phyloP scores from a whole-genome alignment of 2,113 vertebrate genomes.

The Centropus unirufus region DNA sequence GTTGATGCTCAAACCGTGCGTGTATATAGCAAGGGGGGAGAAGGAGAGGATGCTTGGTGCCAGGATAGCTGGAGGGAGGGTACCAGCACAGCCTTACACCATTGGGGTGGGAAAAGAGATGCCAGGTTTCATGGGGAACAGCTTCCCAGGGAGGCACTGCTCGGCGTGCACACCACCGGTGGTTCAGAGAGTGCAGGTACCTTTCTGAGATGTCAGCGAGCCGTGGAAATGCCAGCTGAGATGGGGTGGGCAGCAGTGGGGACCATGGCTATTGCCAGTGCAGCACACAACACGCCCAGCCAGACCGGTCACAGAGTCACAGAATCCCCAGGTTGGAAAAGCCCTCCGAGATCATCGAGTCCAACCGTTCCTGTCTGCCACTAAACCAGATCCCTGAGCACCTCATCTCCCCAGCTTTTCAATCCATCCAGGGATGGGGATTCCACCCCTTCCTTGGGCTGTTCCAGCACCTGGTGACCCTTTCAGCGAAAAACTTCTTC shows the following conservation, averaged over 20 bases:
- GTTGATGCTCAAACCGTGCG: conserved; percentile 18
- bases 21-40: not conserved
- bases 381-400: too few species aligned
- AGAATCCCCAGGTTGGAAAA: too few species aligned
- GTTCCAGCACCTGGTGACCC: too few species aligned
- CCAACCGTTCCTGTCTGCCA: too few species aligned
- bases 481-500: too few species aligned
- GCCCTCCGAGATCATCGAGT: too few species aligned
- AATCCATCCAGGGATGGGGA: too few species aligned
- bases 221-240: conserved; percentile 35
- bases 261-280: not conserved
- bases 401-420: too few species aligned
- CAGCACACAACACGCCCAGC: not conserved
- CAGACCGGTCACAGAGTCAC: not conserved
- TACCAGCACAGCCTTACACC: conserved; percentile 51
- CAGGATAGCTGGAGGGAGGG: conserved; percentile 56
- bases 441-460: too few species aligned
- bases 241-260: not conserved
- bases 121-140: not conserved
- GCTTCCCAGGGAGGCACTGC: not conserved
- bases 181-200: conserved; percentile 36
- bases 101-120: conserved; percentile 38
- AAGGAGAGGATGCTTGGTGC: conserved; percentile 11
- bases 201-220: not conserved
- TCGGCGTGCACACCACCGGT: not conserved